phyloP scores from a whole-genome alignment of 2,113 vertebrate genomes.

The Microcebus ravelobensis region DNA sequence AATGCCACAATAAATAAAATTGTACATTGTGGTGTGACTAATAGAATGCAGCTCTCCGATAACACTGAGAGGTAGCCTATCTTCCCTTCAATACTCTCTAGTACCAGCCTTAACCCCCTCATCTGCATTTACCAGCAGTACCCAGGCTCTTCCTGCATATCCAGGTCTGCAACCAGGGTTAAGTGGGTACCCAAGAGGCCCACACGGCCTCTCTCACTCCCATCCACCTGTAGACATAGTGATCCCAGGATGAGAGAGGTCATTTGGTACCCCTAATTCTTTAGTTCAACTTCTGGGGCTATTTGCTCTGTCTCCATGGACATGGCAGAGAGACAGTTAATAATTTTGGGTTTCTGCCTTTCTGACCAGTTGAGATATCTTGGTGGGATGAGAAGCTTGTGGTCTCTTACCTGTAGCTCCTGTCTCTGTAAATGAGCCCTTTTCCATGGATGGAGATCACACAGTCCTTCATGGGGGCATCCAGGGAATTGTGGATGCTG shows the following conservation, averaged over 20 bases:
- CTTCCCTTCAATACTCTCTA: neutral
- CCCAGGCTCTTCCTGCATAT: neutral
- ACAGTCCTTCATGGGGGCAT: conserved; percentile 81
- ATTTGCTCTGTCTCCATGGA: neutral
- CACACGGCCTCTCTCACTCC: neutral
- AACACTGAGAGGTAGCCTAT: neutral
- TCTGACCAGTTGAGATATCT: neutral
- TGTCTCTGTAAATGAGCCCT: conserved; percentile 84
- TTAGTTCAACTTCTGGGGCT: conserved; percentile 6
- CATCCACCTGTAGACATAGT: neutral
- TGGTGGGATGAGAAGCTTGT: neutral
- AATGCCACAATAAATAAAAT: neutral
- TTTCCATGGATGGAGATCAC: conserved; percentile 83
- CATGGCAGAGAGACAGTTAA: neutral
- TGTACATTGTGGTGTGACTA: neutral
- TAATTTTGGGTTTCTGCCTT: neutral
- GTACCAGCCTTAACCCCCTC: neutral
- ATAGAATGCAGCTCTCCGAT: neutral
- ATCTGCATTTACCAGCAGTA: neutral
- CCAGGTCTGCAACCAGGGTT: neutral
- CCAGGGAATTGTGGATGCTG: conserved; percentile 85
- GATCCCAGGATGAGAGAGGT: neutral
- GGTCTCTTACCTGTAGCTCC: conserved; percentile 80
- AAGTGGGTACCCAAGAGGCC: neutral
- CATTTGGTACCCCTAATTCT: neutral